Evolutionary conservation across 2,888 invertebrate species (phyloP).

Genomic region (Cosmopolites sordidus): DNA sequence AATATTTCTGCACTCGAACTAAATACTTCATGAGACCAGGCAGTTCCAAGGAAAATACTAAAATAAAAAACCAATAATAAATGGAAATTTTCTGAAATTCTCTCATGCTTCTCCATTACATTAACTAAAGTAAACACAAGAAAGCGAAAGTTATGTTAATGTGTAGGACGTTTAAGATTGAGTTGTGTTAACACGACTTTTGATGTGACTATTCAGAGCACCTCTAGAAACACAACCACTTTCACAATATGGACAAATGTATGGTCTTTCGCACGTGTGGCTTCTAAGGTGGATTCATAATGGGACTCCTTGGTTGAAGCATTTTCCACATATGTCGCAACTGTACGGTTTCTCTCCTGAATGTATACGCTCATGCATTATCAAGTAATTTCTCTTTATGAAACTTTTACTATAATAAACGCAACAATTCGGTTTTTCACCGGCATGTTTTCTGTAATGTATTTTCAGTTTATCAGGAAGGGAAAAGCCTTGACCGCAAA

Average conservation of each 20-base stretch:
- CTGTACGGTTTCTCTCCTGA: constrained; percentile 59
- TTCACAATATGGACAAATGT: constrained; percentile 54
- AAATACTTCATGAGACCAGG: constrained; percentile 38
- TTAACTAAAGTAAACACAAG: too few relatives aligned
- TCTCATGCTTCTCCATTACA: too few relatives aligned
- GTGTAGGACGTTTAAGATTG: too few relatives aligned
- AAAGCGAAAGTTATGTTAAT: not conserved
- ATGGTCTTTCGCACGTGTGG: constrained; percentile 58
- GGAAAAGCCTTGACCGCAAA: constrained; percentile 41
- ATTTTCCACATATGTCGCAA: constrained; percentile 57
- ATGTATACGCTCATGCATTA: constrained; percentile 57
- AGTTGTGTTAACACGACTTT: constrained; percentile 39
- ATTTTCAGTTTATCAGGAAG: constrained; percentile 37
- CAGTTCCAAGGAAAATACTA: too few relatives aligned
- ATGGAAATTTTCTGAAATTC: too few relatives aligned
- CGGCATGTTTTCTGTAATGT: constrained; percentile 41
- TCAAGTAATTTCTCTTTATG: constrained; percentile 46
- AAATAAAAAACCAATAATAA: too few relatives aligned
- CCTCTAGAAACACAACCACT: constrained; percentile 58
- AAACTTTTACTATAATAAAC: constrained; percentile 40
- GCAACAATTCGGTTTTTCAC: constrained; percentile 39
- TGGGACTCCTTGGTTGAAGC: constrained; percentile 57
- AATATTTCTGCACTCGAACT: constrained; percentile 38
- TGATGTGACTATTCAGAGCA: constrained; percentile 57
- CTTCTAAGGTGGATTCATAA: constrained; percentile 59